Base-by-base conservation (phyloP, 2,888 invertebrate genomes). In the Leptodirus hochenwartii region DNA sequence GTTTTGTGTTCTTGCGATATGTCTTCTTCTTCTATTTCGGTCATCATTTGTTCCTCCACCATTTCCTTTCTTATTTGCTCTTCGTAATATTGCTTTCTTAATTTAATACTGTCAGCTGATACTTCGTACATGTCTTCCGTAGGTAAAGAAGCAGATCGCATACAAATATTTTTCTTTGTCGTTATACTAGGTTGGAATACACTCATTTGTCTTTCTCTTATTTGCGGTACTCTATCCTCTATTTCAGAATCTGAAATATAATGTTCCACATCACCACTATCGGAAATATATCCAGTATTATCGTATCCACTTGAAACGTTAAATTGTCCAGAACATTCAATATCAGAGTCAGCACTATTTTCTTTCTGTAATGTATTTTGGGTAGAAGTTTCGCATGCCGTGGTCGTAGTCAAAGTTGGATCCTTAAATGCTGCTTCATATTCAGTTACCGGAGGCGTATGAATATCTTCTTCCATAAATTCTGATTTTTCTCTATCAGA, bases 31-130 rank as follows among this genome's bases (percentile, higher is more conserved):
- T 61, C 60, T 20, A 56, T 46, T 43, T 60, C 59, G 15, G 53
- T 51, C 42, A 56, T 56, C 4, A 61, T 42, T 38, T 61, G 58
- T 39, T 61, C 61, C 35, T 59, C 58, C n/a, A 60, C 59, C 51
- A 64, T 58, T 40, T 68, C 68, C 36, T 61, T 65, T 40, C 63
- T 63, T 32, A 69, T 64, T 42, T 67, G 66, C 38, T 65, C 62
- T 45, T 69, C 69, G 40, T 66, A 67, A 32, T 63, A 64, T 35
- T 62, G 59, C 30, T 67, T 67, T 34, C 65, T 61, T 24, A 62
- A 54, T 33, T 61, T 59, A 2, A 64, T 62, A 23, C 59, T 59
- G 38, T 58, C 56, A 15, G 61, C 61, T n/a, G 62, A 64, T 4
- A 63, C 56, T 39, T 65, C 64, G 33, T 54, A 53, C 8, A 58